phyloP scores from a whole-genome alignment of 1,140 invertebrate species.

The Cherax quadricarinatus region DNA sequence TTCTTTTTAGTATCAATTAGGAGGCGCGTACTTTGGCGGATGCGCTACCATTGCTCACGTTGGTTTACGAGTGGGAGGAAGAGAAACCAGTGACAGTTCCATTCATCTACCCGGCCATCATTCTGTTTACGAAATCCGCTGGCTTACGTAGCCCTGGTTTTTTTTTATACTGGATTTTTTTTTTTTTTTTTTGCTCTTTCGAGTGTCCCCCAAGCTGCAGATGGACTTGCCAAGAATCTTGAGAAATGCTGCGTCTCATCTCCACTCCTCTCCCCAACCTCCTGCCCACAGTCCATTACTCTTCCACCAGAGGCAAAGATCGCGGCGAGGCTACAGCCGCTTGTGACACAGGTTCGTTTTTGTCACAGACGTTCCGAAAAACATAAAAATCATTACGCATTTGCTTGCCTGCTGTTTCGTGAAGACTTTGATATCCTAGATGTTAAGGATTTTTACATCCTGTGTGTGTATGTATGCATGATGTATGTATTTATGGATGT shows the following conservation, averaged over 20 bases:
- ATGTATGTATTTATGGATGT: too few relatives aligned
- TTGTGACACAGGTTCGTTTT: conserved; percentile 39
- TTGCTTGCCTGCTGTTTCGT: background rate
- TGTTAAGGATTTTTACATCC: too few relatives aligned
- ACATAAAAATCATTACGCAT: conserved; percentile 53
- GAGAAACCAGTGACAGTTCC: background rate
- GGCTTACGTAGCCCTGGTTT: background rate
- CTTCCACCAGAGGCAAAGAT: conserved; percentile 39
- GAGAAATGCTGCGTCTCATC: background rate
- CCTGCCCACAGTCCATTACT: conserved; percentile 5
- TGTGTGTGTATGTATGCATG: too few relatives aligned
- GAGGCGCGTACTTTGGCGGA: background rate
- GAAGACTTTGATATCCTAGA: too few relatives aligned
- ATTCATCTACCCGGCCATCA: conserved; percentile 2
- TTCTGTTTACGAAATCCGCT: conserved; percentile 31
- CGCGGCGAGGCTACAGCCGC: conserved; percentile 10
- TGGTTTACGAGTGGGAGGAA: background rate
- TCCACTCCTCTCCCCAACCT: too few relatives aligned
- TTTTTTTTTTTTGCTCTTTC: background rate
- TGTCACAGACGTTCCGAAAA: conserved; percentile 2
- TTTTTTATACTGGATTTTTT: background rate
- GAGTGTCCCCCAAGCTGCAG: background rate
- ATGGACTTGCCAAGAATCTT: conserved; percentile 40
- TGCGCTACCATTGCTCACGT: background rate
- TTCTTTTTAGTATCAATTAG: background rate